Evolutionary conservation across 2,113 vertebrate genomes (phyloP).

Genomic region (Xenus cinereus): DNA sequence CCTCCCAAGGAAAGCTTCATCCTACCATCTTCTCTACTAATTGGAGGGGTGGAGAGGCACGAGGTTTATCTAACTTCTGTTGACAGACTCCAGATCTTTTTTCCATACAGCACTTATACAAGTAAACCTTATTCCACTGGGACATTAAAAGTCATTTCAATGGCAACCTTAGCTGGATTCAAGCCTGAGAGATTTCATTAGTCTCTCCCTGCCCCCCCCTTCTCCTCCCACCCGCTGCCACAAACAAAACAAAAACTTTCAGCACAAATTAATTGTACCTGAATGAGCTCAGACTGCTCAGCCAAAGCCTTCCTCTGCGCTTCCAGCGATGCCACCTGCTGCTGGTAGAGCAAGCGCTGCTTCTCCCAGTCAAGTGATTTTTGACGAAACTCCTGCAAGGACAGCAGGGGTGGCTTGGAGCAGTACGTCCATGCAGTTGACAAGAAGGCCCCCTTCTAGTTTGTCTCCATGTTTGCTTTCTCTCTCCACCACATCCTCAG

Average conservation of each 20-base stretch:
- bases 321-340: conserved; percentile 85
- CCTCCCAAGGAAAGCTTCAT: background rate
- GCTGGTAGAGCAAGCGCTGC: conserved; percentile 84
- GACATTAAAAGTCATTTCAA: background rate
- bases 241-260: background rate
- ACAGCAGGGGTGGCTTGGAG: conserved; percentile 45
- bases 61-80: background rate
- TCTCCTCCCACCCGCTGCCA: background rate
- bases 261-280: conserved; percentile 72
- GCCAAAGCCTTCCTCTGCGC: conserved; percentile 84
- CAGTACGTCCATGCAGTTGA: background rate
- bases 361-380: conserved; percentile 88
- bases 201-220: background rate
- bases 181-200: background rate
- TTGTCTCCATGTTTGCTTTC: background rate
- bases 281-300: conserved; percentile 82
- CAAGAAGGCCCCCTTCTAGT: background rate
- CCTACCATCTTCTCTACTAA: background rate
- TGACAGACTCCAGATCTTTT: conserved; percentile 10
- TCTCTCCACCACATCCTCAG: background rate
- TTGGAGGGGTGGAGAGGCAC: background rate
- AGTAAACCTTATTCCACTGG: background rate
- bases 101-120: background rate
- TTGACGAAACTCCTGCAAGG: conserved; percentile 82
- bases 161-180: background rate